phyloP scores from a whole-genome alignment of 35 echinoderm and acorn worm genomes.

The Strongylocentrotus purpuratus region DNA sequence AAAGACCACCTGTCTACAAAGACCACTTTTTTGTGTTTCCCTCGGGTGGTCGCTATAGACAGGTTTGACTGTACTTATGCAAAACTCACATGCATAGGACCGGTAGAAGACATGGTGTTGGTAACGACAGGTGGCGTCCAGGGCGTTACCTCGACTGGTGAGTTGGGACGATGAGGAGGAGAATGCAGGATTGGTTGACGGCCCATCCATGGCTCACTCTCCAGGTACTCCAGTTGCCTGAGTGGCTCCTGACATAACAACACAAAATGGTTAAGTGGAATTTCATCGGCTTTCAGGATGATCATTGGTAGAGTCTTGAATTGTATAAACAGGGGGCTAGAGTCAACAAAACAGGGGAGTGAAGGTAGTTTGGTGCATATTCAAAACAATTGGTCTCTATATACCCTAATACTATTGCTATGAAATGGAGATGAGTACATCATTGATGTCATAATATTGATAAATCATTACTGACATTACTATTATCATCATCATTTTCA shows the following conservation, averaged over 20 bases:
- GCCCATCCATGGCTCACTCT: slow-evolving; percentile 48
- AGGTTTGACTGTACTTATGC: too few species aligned
- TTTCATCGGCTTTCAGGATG: background rate
- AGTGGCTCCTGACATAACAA: background rate
- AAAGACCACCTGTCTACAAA: too few species aligned
- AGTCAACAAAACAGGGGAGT: too few species aligned
- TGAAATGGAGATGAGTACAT: background rate
- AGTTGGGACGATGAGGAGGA: background rate
- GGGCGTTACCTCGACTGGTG: background rate
- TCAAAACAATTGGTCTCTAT: too few species aligned
- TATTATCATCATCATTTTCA: background rate
- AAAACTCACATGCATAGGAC: background rate
- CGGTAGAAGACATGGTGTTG: background rate
- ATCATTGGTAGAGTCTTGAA: background rate
- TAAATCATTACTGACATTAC: background rate
- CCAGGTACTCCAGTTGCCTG: slow-evolving; percentile 41
- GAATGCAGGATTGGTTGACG: background rate
- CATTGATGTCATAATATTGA: background rate
- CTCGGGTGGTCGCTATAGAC: too few species aligned
- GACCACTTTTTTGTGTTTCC: too few species aligned
- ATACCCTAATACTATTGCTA: too few species aligned
- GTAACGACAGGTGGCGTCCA: background rate
- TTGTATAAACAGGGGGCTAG: background rate
- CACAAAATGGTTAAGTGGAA: background rate
- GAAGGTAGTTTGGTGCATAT: too few species aligned